phyloP scores from a whole-genome alignment of 2,888 invertebrate species.

The Metallyticus violacea region DNA sequence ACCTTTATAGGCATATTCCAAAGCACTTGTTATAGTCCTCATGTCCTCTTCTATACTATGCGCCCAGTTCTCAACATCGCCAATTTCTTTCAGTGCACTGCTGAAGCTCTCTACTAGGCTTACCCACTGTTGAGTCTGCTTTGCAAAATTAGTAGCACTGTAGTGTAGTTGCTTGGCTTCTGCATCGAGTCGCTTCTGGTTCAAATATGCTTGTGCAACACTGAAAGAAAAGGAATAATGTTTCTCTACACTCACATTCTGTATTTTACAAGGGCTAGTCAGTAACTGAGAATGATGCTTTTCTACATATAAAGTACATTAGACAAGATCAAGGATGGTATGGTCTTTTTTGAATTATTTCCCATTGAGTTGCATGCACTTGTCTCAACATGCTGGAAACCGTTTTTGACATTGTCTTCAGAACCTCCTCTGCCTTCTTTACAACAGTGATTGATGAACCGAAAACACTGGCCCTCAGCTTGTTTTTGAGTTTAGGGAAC shows the following conservation, averaged over 20 bases:
- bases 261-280: not conserved
- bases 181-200: constrained; percentile 95
- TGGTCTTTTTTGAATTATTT: no score
- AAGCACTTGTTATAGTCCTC: constrained; percentile 84
- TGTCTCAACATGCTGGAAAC: no score
- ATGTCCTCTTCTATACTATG: constrained; percentile 95
- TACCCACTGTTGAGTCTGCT: constrained; percentile 97
- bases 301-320: no score
- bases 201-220: constrained; percentile 96
- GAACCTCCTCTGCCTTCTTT: no score
- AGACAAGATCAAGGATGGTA: no score
- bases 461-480: no score
- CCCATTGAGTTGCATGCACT: no score
- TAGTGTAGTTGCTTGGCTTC: constrained; percentile 95
- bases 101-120: constrained; percentile 85
- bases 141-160: constrained; percentile 91
- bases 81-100: constrained; percentile 89
- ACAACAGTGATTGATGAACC: no score
- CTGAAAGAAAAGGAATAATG: constrained; percentile 54
- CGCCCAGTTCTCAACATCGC: constrained; percentile 99
- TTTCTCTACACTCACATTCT: not conserved
- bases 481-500: no score
- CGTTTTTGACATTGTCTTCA: no score
- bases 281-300: not conserved
- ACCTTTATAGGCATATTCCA: constrained; percentile 90